Percentiles rank a stretch among this genome's conserved stretches.
phyloP scores from a whole-genome alignment of 1,140 invertebrate genomes.

The Drosophila gunungcola region DNA sequence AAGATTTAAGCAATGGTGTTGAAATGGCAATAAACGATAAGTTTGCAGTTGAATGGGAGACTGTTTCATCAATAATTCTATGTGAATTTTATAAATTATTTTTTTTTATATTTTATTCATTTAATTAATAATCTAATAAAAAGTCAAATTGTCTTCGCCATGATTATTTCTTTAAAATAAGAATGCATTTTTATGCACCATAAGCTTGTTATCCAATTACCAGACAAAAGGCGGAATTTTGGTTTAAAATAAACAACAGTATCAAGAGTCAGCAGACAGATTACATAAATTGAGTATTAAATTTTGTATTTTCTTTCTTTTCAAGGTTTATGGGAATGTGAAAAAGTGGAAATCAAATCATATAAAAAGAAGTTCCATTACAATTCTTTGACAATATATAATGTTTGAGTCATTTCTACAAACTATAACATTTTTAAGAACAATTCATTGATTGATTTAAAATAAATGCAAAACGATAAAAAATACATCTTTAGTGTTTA shows the following conservation, averaged over 20 bases:
- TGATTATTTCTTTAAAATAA: neutral
- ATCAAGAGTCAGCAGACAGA: constrained; percentile 5
- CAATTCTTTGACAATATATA: too few species aligned
- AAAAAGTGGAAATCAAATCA: neutral
- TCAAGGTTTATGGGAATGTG: neutral
- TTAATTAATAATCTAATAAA: too few species aligned
- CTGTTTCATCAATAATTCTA: too few species aligned
- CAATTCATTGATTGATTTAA: too few species aligned
- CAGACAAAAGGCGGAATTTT: neutral
- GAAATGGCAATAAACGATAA: constrained; percentile 2
- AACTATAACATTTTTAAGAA: too few species aligned
- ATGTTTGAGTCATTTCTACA: too few species aligned
- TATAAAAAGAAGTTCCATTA: neutral
- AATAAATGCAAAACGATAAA: neutral
- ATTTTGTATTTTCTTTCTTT: constrained; percentile 1
- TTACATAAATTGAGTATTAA: constrained; percentile 11
- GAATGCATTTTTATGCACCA: neutral
- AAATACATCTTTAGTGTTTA: neutral
- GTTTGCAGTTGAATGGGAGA: neutral
- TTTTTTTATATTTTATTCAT: too few species aligned
- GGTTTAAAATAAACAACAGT: neutral
- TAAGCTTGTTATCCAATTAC: constrained; percentile 10
- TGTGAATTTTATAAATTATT: too few species aligned
- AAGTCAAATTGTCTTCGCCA: too few species aligned
- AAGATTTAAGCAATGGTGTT: constrained; percentile 21